Conservation (phyloP, 2,888 invertebrate species). For the Chloroclystis v-ata region DNA sequence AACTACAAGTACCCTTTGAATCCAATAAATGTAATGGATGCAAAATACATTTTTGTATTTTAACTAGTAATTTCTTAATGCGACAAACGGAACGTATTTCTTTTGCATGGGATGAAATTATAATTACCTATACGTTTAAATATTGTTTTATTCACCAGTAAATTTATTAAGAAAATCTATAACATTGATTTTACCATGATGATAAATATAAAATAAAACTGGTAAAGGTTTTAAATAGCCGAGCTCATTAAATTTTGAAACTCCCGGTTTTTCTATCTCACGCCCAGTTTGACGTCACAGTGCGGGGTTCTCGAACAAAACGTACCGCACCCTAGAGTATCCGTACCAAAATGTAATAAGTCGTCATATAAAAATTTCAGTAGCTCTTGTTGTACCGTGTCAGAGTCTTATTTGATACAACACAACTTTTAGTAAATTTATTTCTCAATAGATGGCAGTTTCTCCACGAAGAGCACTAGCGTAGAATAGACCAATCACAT, state of each 20-base stretch:
- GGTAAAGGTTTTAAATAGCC: neutral
- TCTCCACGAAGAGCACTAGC: constrained; percentile 53
- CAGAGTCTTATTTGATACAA: constrained; percentile 37
- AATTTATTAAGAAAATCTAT: no score
- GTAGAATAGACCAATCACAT: constrained; percentile 68
- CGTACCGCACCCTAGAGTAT: constrained; percentile 71
- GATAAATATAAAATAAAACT: neutral
- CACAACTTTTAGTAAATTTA: constrained; percentile 37
- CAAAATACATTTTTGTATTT: no score
- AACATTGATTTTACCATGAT: no score
- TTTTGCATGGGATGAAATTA: no score
- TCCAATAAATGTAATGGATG: no score
- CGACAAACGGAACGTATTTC: no score
- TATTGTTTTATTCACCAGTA: no score
- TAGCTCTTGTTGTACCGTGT: neutral
- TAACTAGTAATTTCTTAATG: no score
- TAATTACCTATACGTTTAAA: no score
- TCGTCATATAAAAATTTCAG: constrained; percentile 18
- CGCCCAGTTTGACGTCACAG: constrained; percentile 79
- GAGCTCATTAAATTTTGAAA: constrained; percentile 20
- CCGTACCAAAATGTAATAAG: constrained; percentile 42
- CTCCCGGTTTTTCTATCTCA: constrained; percentile 57
- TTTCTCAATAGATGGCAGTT: constrained; percentile 49
- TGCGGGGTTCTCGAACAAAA: constrained; percentile 66
- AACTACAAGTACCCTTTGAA: no score